Conservation (phyloP, 2,888 invertebrate genomes). For the Morpho helenor region DNA sequence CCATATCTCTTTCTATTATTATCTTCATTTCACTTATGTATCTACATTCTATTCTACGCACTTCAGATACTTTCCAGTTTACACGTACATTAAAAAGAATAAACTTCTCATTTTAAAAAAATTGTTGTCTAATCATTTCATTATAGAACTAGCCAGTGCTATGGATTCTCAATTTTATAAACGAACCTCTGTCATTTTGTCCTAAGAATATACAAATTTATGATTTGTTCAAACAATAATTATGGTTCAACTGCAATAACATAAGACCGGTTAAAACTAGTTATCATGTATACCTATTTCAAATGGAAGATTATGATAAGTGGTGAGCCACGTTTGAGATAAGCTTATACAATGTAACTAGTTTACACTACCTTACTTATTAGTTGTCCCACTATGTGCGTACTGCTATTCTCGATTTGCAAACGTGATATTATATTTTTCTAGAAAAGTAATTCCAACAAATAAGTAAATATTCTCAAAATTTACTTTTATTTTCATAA, state of each 20-base stretch:
- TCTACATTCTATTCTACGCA: too few relatives aligned
- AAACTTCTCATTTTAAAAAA: too few relatives aligned
- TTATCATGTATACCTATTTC: slow-evolving; percentile 5
- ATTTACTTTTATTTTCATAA: too few relatives aligned
- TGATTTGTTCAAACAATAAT: slow-evolving; percentile 6
- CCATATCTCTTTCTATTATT: too few relatives aligned
- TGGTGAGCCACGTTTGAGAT: slow-evolving; percentile 23
- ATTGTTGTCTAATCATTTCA: not conserved
- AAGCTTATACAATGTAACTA: slow-evolving; percentile 1
- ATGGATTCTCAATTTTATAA: not conserved
- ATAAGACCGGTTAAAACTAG: slow-evolving; percentile 20
- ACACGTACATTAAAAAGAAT: too few relatives aligned
- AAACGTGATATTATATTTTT: too few relatives aligned
- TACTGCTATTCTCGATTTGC: too few relatives aligned
- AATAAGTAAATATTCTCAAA: too few relatives aligned
- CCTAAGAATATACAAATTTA: not conserved
- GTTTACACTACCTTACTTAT: slow-evolving; percentile 2
- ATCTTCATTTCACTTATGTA: too few relatives aligned
- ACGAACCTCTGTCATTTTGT: not conserved
- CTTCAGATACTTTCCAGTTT: too few relatives aligned
- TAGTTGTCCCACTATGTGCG: not conserved
- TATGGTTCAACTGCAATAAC: not conserved
- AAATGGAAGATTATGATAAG: slow-evolving; percentile 18
- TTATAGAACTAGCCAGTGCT: not conserved
- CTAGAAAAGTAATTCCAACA: too few relatives aligned